A percentile compares a stretch with the other conserved stretches of the same genome.
These are phyloP conservation scores for Penaeus japonicus DNA, from an alignment of 1,140 invertebrate species.

Conservation along the genomic window DNA sequence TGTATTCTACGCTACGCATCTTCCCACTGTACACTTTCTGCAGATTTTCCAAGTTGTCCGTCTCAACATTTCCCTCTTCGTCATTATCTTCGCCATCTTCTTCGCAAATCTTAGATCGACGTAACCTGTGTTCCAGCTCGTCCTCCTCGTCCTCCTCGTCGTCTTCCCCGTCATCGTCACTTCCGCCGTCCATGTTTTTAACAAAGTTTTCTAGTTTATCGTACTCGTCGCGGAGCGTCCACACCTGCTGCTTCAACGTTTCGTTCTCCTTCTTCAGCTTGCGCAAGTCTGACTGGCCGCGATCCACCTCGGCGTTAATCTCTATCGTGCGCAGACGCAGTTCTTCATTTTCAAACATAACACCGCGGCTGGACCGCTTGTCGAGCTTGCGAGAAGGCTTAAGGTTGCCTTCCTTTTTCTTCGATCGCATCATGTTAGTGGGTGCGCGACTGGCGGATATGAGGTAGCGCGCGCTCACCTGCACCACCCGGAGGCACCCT, in stretches of 20 bases:
- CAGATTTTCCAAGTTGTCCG: conserved; percentile 60
- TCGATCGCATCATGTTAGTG: conserved; percentile 72
- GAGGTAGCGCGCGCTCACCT: conserved; percentile 57
- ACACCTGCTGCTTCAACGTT: conserved; percentile 83
- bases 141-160: conserved; percentile 59
- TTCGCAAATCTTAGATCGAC: conserved; percentile 30
- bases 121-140: conserved; percentile 33
- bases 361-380: conserved; percentile 62
- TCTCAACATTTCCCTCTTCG: conserved; percentile 74
- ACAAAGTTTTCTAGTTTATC: conserved; percentile 82
- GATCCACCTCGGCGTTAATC: conserved; percentile 91
- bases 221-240: conserved; percentile 85
- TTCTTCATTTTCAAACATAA: conserved; percentile 81
- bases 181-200: conserved; percentile 66
- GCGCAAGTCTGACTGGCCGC: conserved; percentile 88
- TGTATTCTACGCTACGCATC: conserved; percentile 52
- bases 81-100: conserved; percentile 59
- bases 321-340: conserved; percentile 87
- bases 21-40: conserved; percentile 60
- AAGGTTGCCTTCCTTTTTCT: conserved; percentile 75
- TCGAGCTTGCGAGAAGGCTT: conserved; percentile 74
- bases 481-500: conserved; percentile 52
- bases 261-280: conserved; percentile 87
- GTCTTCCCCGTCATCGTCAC: conserved; percentile 61
- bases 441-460: conserved; percentile 50